These are phyloP conservation scores for Astropecten irregularis DNA, from an alignment of 53 echinoderm and acorn worm species.

Conservation along the genomic window DNA sequence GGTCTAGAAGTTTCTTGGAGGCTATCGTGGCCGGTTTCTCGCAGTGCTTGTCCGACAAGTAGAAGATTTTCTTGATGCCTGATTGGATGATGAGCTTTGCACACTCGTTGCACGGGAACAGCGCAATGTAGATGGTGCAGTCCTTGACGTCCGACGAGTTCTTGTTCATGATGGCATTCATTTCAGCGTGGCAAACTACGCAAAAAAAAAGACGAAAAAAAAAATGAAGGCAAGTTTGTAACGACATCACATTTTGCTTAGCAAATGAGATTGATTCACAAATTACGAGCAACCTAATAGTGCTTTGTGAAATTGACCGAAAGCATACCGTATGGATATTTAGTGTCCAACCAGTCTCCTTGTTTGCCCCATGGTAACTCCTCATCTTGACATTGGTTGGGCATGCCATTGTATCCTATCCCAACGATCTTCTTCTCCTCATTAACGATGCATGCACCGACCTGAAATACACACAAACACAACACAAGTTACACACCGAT, in stretches of 20 bases:
- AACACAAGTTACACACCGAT: too few species aligned
- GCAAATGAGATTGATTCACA: too few species aligned
- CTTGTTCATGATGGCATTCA: constrained; percentile 96
- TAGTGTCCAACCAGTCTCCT: constrained; percentile 82
- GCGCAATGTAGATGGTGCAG: constrained; percentile 88
- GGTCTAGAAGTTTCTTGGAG: constrained; percentile 75
- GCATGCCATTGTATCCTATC: constrained; percentile 98
- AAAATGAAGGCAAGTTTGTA: too few species aligned
- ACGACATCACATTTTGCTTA: too few species aligned
- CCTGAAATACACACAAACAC: constrained; percentile 41
- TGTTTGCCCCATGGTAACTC: constrained; percentile 79
- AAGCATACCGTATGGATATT: constrained; percentile 86
- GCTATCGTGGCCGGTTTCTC: constrained; percentile 76
- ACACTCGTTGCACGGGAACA: constrained; percentile 97
- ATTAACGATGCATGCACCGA: constrained; percentile 94
- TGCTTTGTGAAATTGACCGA: too few species aligned
- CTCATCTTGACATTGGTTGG: constrained; percentile 81
- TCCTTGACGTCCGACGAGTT: constrained; percentile 87
- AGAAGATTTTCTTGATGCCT: constrained; percentile 77
- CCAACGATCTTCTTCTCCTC: constrained; percentile 93
- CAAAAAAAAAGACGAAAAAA: neutral
- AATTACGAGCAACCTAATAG: too few species aligned
- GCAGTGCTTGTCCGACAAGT: constrained; percentile 83
- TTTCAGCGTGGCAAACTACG: constrained; percentile 95
- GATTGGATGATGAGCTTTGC: constrained; percentile 97